Conservation (phyloP, 2,113 vertebrate genomes). For the Thalassarche chlororhynchos region DNA sequence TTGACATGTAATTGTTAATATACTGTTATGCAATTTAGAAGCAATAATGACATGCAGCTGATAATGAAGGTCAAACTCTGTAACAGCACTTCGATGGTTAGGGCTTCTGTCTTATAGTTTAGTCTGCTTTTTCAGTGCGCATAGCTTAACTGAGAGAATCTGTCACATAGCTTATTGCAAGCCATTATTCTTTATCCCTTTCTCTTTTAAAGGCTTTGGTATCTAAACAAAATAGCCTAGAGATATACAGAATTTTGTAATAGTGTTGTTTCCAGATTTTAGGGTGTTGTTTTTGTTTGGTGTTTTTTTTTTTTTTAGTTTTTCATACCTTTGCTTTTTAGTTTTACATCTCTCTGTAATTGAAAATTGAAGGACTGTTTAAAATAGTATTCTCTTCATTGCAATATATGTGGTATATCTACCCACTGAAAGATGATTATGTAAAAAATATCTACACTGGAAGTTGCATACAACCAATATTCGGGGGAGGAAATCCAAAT, state of each 20-base stretch:
- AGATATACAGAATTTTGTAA: background rate
- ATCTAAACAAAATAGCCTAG: background rate
- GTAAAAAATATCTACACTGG: background rate
- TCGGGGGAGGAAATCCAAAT: background rate
- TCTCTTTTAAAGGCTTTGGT: background rate
- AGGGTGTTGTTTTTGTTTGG: background rate
- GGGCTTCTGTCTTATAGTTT: background rate
- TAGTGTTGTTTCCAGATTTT: background rate
- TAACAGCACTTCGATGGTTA: background rate
- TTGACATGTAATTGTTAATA: background rate
- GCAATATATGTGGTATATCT: background rate
- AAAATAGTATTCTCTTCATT: background rate
- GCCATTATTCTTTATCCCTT: background rate
- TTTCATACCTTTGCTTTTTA: background rate
- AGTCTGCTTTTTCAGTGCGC: background rate
- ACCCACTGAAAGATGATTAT: background rate
- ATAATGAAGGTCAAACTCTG: background rate
- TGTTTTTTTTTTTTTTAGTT: background rate
- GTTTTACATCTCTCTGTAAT: background rate
- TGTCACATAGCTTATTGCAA: background rate
- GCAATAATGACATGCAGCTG: background rate
- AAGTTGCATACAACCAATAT: background rate
- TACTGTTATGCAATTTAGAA: background rate
- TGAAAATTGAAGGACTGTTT: background rate
- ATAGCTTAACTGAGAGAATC: background rate